Evolutionary conservation across 1,140 invertebrate genomes (phyloP).

Genomic region (Nixonia krombeini): DNA sequence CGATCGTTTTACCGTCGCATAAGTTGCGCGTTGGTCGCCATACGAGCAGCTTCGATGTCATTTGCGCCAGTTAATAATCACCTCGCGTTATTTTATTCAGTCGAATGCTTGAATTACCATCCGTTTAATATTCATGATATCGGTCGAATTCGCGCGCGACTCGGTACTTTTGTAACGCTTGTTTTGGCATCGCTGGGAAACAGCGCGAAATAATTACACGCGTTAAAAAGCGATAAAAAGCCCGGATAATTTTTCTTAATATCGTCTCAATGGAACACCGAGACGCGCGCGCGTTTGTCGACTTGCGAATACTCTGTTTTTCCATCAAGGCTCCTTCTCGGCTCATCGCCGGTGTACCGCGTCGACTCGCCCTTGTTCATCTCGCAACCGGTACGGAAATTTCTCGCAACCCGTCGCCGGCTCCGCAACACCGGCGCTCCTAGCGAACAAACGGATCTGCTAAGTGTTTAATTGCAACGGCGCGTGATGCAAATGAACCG

Average conservation of each 20-base stretch:
- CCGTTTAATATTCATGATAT: slow-evolving; percentile 31
- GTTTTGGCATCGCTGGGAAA: too few species aligned
- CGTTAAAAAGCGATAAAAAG: too few species aligned
- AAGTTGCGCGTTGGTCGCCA: too few species aligned
- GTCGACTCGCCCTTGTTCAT: too few species aligned
- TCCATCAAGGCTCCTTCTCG: too few species aligned
- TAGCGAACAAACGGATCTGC: slow-evolving; percentile 5
- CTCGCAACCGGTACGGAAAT: slow-evolving; percentile 44
- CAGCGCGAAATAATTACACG: slow-evolving; percentile 22
- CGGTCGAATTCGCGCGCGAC: slow-evolving; percentile 8
- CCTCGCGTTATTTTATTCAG: slow-evolving; percentile 17
- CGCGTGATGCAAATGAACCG: slow-evolving; percentile 19
- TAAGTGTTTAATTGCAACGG: slow-evolving; percentile 23
- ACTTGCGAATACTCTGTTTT: too few species aligned
- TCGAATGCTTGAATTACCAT: slow-evolving; percentile 15
- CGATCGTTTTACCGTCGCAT: slow-evolving; percentile 1
- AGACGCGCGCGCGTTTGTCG: too few species aligned
- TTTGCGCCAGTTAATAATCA: slow-evolving; percentile 19
- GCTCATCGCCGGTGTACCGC: too few species aligned
- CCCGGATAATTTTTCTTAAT: slow-evolving; percentile 15
- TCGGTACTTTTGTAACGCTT: slow-evolving; percentile 15
- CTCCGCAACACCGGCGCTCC: too few species aligned
- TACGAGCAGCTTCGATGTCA: slow-evolving; percentile 4
- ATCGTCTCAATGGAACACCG: slow-evolving; percentile 8
- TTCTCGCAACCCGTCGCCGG: slow-evolving; percentile 18